Percentiles rank a stretch among this genome's conserved stretches.
phyloP scores from a whole-genome alignment of 2,113 vertebrate genomes.

The Apteryx mantelli region DNA sequence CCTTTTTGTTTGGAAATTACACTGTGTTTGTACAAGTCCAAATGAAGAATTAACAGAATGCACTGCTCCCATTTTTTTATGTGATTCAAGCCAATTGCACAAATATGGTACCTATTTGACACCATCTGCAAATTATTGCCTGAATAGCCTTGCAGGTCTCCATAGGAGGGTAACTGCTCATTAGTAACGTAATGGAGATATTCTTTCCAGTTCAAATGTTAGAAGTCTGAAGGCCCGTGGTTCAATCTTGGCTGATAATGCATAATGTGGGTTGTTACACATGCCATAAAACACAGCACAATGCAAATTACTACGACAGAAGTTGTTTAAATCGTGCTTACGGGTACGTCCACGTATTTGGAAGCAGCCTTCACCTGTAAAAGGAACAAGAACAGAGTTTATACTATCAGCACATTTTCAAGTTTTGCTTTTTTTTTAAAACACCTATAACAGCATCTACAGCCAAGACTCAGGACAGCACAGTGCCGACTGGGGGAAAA shows the following conservation, averaged over 20 bases:
- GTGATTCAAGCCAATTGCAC: slow-evolving; percentile 59
- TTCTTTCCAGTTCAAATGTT: slow-evolving; percentile 42
- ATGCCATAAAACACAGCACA: slow-evolving; percentile 27
- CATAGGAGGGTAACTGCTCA: slow-evolving; percentile 45
- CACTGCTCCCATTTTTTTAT: slow-evolving; percentile 45
- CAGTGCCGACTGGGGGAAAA: slow-evolving; percentile 4
- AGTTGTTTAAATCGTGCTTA: slow-evolving; percentile 85
- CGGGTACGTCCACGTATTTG: slow-evolving; percentile 99
- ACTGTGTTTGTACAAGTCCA: slow-evolving; percentile 68
- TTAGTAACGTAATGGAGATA: slow-evolving; percentile 13
- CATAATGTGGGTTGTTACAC: slow-evolving; percentile 2
- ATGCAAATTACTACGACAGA: slow-evolving; percentile 48
- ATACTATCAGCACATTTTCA: not conserved
- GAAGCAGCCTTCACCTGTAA: slow-evolving; percentile 98
- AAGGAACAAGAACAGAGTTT: slow-evolving; percentile 64
- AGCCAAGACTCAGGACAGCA: not conserved
- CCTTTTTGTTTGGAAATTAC: slow-evolving; percentile 67
- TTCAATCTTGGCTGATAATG: not conserved
- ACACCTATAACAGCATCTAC: not conserved
- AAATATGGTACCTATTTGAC: slow-evolving; percentile 67
- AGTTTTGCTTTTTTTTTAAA: not conserved
- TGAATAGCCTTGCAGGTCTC: slow-evolving; percentile 44
- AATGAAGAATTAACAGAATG: slow-evolving; percentile 70
- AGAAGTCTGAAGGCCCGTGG: slow-evolving; percentile 2
- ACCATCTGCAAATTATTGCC: slow-evolving; percentile 63